Evolutionary conservation across 2,888 invertebrate genomes (phyloP).

Genomic region (Noctua pronuba): DNA sequence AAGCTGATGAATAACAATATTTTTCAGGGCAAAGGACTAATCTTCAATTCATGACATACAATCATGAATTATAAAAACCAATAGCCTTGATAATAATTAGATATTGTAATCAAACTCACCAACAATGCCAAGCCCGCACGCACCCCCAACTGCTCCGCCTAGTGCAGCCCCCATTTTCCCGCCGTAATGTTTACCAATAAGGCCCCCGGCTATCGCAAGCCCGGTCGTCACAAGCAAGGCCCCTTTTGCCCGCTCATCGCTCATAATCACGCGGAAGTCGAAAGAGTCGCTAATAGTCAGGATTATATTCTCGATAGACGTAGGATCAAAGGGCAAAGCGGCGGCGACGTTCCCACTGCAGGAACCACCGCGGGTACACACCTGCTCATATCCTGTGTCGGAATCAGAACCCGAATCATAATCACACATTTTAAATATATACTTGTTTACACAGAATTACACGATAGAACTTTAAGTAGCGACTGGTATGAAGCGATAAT

Average conservation of each 20-base stretch:
- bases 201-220: conserved; percentile 80
- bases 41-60: too few species aligned
- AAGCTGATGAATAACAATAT: neutral
- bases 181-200: conserved; percentile 84
- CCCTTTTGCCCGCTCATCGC: conserved; percentile 71
- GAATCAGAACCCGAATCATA: conserved; percentile 67
- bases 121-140: conserved; percentile 83
- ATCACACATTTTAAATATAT: conserved; percentile 38
- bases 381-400: conserved; percentile 62
- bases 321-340: conserved; percentile 79
- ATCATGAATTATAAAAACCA: neutral
- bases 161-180: conserved; percentile 84
- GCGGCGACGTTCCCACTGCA: conserved; percentile 65
- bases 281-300: conserved; percentile 81
- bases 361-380: conserved; percentile 42
- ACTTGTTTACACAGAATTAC: neutral
- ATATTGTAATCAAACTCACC: conserved; percentile 72
- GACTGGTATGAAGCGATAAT: neutral
- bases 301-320: conserved; percentile 81
- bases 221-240: conserved; percentile 82
- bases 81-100: neutral
- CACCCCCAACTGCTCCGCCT: conserved; percentile 85
- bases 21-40: neutral
- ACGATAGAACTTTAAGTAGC: neutral
- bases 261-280: conserved; percentile 82